These are phyloP conservation scores for Meteorus cinctellus DNA, from an alignment of 2,888 invertebrate genomes.

Conservation along the genomic window DNA sequence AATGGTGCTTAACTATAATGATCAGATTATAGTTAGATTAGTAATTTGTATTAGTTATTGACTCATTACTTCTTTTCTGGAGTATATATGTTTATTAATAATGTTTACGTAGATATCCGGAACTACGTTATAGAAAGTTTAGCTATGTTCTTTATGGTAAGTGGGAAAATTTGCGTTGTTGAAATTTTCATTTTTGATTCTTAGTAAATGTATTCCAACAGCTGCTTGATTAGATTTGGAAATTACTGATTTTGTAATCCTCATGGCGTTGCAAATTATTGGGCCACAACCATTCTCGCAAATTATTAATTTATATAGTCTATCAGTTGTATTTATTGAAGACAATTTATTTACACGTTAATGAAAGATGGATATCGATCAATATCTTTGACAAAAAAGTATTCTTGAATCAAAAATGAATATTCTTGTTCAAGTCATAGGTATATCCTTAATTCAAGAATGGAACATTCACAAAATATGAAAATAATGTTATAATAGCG, in stretches of 20 bases:
- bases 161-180: conserved; percentile 34
- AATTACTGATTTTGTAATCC: neutral
- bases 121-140: neutral
- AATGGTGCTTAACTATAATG: conserved; percentile 42
- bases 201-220: too few species aligned
- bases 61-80: conserved; percentile 13
- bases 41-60: conserved; percentile 31
- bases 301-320: conserved; percentile 71
- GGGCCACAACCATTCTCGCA: conserved; percentile 57
- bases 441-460: too few species aligned
- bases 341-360: conserved; percentile 68
- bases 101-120: neutral
- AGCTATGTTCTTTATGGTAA: conserved; percentile 1
- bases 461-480: too few species aligned
- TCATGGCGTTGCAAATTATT: conserved; percentile 25
- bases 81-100: conserved; percentile 11
- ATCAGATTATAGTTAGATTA: conserved; percentile 20
- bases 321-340: conserved; percentile 71
- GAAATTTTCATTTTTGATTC: neutral
- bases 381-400: conserved; percentile 37
- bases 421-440: neutral
- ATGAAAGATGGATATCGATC: conserved; percentile 48
- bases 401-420: conserved; percentile 44
- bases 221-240: neutral
- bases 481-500: too few species aligned